Conservation (phyloP, 2,888 invertebrate species). For the Cataglyphis cursor region DNA sequence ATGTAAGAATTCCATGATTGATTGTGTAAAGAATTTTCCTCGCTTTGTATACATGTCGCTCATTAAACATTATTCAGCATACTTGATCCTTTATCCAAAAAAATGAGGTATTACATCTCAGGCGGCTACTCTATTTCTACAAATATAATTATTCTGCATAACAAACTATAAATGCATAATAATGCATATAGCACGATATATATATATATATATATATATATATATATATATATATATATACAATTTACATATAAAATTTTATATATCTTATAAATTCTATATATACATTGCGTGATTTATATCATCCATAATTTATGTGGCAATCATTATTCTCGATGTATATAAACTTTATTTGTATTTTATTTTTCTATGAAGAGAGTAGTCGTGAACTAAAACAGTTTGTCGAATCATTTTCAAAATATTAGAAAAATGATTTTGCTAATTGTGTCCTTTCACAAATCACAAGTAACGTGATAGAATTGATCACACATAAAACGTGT, state of each 20-base stretch:
- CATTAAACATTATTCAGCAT: slow-evolving; percentile 64
- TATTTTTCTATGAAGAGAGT: slow-evolving; percentile 50
- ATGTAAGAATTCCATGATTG: not conserved
- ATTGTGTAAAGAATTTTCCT: not conserved
- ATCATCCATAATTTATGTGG: not conserved
- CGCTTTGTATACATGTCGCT: slow-evolving; percentile 13
- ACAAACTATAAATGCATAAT: not conserved
- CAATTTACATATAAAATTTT: not conserved
- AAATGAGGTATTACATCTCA: slow-evolving; percentile 40
- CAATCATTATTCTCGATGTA: not conserved
- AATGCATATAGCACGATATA: not conserved
- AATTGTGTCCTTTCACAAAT: slow-evolving; percentile 22
- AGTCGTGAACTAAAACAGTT: slow-evolving; percentile 53
- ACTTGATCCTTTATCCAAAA: slow-evolving; percentile 70
- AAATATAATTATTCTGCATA: slow-evolving; percentile 3
- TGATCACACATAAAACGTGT: slow-evolving; percentile 34
- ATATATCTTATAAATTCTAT: not conserved
- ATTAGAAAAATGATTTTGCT: slow-evolving; percentile 41
- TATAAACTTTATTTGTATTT: slow-evolving; percentile 16
- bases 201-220: not conserved
- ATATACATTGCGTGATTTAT: not conserved
- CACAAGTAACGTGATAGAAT: not conserved
- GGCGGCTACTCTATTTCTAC: slow-evolving; percentile 48
- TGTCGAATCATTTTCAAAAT: slow-evolving; percentile 29
- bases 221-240: not conserved